Evolutionary conservation across 2,888 invertebrate species (phyloP).

Genomic region (Amiota communis): DNA sequence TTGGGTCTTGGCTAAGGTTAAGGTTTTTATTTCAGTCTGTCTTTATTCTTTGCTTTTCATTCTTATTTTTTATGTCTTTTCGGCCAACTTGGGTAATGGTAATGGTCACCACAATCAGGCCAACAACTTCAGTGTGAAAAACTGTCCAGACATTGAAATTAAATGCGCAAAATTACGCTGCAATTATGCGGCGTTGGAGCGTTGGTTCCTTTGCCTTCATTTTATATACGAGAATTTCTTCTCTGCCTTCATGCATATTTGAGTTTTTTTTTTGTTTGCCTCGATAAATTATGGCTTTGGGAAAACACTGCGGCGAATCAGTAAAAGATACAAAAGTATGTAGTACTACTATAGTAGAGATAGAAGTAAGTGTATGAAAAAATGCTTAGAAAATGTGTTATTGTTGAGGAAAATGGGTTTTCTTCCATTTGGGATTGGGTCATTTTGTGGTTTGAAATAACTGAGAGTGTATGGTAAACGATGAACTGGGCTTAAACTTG

Average conservation of each 20-base stretch:
- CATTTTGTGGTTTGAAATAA: background rate
- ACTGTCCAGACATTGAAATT: constrained; percentile 55
- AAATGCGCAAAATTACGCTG: constrained; percentile 62
- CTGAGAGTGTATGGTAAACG: too few relatives aligned
- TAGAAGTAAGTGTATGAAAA: background rate
- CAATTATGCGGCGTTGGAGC: constrained; percentile 62
- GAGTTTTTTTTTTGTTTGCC: background rate
- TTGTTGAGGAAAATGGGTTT: constrained; percentile 13
- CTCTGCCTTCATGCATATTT: background rate
- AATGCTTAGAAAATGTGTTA: constrained; percentile 15
- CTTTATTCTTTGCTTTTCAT: background rate
- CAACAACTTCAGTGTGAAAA: background rate
- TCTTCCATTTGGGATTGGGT: background rate
- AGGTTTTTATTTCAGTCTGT: constrained; percentile 38
- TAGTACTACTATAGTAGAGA: background rate
- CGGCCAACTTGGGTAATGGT: background rate
- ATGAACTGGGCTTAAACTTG: too few relatives aligned
- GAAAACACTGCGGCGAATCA: constrained; percentile 42
- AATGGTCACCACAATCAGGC: constrained; percentile 14
- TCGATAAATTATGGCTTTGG: constrained; percentile 59
- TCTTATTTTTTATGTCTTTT: background rate
- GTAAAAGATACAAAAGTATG: background rate
- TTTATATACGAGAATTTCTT: too few relatives aligned
- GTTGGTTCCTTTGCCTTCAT: constrained; percentile 33
- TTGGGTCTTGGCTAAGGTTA: constrained; percentile 51